These are phyloP conservation scores for Eupelmus urozonus DNA, from an alignment of 2,888 invertebrate species.

Conservation along the genomic window DNA sequence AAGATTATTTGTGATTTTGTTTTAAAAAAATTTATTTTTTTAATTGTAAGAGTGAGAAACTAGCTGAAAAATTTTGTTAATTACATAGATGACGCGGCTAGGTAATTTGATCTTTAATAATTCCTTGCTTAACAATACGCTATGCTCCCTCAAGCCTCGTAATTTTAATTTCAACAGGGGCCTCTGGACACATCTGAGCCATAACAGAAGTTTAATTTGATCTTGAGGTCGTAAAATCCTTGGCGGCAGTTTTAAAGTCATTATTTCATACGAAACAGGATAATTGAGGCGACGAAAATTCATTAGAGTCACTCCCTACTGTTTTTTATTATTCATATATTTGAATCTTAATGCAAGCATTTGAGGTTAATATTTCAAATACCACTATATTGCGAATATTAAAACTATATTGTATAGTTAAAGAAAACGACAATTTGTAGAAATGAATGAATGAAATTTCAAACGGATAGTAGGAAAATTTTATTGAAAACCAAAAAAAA, in stretches of 20 bases:
- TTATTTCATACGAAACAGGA: conserved; percentile 40
- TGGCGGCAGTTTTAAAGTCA: conserved; percentile 57
- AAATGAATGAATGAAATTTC: too few relatives aligned
- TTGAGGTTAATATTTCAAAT: not conserved
- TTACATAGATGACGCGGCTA: too few relatives aligned
- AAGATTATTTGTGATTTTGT: too few relatives aligned
- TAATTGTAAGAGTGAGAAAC: too few relatives aligned
- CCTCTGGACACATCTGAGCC: conserved; percentile 47
- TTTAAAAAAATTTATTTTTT: too few relatives aligned
- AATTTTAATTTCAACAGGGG: conserved; percentile 62
- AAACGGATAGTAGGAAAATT: too few relatives aligned
- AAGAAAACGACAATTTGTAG: too few relatives aligned
- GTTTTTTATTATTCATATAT: not conserved
- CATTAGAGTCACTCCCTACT: conserved; percentile 29
- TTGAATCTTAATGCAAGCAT: not conserved
- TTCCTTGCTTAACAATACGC: not conserved
- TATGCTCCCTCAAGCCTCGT: conserved; percentile 12
- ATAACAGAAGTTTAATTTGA: conserved; percentile 66
- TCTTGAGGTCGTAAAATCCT: conserved; percentile 65
- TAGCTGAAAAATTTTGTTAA: too few relatives aligned
- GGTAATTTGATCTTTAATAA: not conserved
- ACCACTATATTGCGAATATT: not conserved
- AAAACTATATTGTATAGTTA: too few relatives aligned
- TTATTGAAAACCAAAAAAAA: too few relatives aligned
- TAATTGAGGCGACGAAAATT: conserved; percentile 58